These are phyloP conservation scores for Peromyscus aztecus DNA, from an alignment of 2,797 vertebrate species.

Conservation along the genomic window DNA sequence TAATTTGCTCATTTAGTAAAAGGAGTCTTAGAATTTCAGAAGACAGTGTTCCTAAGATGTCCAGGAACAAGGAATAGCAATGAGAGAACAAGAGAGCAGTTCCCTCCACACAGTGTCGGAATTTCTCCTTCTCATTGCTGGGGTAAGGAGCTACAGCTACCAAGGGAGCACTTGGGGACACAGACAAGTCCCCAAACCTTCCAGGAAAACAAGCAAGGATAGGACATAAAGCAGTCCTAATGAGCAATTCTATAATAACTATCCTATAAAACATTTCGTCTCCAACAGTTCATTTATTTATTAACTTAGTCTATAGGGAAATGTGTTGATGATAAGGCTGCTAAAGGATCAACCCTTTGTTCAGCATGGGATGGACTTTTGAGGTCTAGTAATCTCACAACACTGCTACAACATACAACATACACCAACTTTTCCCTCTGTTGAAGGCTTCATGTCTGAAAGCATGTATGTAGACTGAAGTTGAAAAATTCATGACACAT, in stretches of 20 bases:
- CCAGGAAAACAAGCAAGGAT: not conserved
- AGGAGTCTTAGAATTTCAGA: not conserved
- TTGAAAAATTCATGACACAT: not conserved
- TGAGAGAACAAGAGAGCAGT: not conserved
- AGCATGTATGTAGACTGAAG: not conserved
- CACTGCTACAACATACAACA: too few species aligned
- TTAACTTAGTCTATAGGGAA: not conserved
- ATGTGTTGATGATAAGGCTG: not conserved
- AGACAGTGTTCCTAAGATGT: not conserved
- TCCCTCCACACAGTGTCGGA: not conserved
- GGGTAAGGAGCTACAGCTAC: too few species aligned
- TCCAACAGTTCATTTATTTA: not conserved
- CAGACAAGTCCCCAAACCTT: not conserved
- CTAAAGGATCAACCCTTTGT: not conserved
- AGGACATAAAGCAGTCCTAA: not conserved
- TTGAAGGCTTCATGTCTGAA: not conserved
- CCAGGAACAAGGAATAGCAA: not conserved
- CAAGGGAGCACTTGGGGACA: not conserved
- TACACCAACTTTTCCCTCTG: not conserved
- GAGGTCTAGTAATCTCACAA: too few species aligned
- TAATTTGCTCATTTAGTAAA: not conserved
- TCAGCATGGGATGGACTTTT: not conserved
- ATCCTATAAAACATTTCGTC: not conserved
- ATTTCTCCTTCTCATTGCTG: too few species aligned
- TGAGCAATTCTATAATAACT: not conserved